Percentiles rank a stretch among this genome's conserved stretches.
These are phyloP conservation scores for Tyto alba DNA, from an alignment of 2,113 vertebrate species.

Conservation along the genomic window DNA sequence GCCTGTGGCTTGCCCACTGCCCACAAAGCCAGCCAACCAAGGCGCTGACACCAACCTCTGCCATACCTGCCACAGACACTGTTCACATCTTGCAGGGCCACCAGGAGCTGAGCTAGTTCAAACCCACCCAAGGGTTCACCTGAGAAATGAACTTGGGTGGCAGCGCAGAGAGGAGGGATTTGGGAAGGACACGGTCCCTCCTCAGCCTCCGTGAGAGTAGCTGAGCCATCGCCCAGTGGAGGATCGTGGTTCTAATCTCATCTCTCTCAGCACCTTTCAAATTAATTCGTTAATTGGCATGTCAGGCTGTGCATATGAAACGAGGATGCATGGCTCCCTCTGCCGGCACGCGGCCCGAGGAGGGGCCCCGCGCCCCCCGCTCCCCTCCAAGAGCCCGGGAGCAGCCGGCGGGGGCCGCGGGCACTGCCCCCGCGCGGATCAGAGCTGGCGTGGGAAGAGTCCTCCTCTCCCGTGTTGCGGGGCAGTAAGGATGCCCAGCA, in stretches of 20 bases:
- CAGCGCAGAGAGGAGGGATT: neutral
- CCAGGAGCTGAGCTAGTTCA: neutral
- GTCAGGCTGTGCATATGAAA: neutral
- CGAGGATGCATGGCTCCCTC: constrained; percentile 54
- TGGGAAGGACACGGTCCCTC: neutral
- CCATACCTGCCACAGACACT: rapidly evolving
- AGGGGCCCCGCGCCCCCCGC: neutral
- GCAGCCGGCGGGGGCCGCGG: too few species aligned
- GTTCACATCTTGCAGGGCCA: neutral
- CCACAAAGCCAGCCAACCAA: neutral
- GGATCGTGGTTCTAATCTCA: neutral
- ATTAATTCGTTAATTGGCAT: constrained; percentile 33
- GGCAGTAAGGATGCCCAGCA: neutral
- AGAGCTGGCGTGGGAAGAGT: rapidly evolving
- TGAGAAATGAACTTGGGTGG: neutral
- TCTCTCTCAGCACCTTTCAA: neutral
- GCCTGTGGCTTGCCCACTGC: neutral
- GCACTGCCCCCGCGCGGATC: rapidly evolving
- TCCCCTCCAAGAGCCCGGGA: neutral
- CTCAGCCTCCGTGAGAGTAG: neutral
- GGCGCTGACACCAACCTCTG: neutral
- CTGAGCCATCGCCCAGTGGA: neutral
- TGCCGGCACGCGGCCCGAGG: neutral
- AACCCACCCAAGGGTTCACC: neutral
- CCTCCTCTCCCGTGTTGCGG: rapidly evolving